A percentile compares a stretch with the other conserved stretches of the same genome.
phyloP scores from a whole-genome alignment of 2,888 invertebrate genomes.

The Xylota sylvarum region DNA sequence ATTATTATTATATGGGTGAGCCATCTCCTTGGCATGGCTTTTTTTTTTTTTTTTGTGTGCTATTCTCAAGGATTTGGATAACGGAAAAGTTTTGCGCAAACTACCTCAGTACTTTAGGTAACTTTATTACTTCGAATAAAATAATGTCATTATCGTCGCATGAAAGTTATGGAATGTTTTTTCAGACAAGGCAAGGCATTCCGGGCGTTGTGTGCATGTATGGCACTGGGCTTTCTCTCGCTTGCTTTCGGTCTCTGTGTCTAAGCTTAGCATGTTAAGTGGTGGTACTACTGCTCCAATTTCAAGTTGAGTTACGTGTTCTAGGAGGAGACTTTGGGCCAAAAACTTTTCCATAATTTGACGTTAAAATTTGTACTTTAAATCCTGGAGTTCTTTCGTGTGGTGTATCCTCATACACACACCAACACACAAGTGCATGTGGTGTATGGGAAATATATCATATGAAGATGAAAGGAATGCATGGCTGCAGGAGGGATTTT shows the following conservation, averaged over 20 bases:
- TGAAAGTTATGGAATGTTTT: conserved; percentile 69
- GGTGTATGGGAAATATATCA: background rate
- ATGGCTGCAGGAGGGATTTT: background rate
- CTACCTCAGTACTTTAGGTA: conserved; percentile 66
- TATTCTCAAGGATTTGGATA: conserved; percentile 58
- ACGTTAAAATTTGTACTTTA: conserved; percentile 60
- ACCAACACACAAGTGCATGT: background rate
- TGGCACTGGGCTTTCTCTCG: background rate
- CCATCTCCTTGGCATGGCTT: conserved; percentile 38
- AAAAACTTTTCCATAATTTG: conserved; percentile 56
- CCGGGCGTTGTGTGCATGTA: conserved; percentile 27
- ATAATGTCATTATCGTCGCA: conserved; percentile 73
- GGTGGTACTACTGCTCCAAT: conserved; percentile 50
- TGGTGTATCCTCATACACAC: background rate
- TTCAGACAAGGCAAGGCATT: background rate
- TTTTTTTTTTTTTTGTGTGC: background rate
- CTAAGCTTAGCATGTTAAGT: conserved; percentile 29
- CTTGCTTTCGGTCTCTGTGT: background rate
- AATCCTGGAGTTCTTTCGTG: conserved; percentile 21
- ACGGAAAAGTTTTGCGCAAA: conserved; percentile 62
- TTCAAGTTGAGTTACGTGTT: conserved; percentile 51
- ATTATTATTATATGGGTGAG: conserved; percentile 64
- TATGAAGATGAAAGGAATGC: conserved; percentile 1
- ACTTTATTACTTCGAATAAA: conserved; percentile 73
- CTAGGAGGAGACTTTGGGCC: conserved; percentile 13